A percentile compares a stretch with the other conserved stretches of the same genome.
Evolutionary conservation across 1,140 invertebrate genomes (phyloP).

Genomic region (Zophobas morio): DNA sequence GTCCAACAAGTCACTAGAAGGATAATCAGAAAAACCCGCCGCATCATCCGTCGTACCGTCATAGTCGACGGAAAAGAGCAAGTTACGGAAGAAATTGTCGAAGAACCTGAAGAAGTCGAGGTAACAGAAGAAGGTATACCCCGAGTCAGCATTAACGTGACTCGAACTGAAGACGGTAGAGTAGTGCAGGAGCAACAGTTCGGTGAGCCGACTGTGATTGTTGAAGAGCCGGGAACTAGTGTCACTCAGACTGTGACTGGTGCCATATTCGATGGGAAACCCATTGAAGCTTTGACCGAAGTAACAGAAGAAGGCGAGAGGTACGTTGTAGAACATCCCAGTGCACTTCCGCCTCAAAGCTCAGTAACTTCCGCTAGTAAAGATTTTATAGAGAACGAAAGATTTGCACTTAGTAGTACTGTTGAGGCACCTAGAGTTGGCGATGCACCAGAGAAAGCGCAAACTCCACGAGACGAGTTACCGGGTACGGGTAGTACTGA

Average conservation of each 20-base stretch:
- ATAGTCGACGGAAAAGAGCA: conserved; percentile 88
- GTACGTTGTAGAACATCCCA: conserved; percentile 62
- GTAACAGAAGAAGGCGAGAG: conserved; percentile 55
- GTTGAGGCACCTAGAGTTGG: conserved; percentile 60
- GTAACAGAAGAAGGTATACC: conserved; percentile 82
- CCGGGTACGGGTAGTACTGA: conserved; percentile 21
- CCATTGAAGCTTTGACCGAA: conserved; percentile 51
- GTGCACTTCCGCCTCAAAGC: conserved; percentile 58
- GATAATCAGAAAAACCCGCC: conserved; percentile 81
- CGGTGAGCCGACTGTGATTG: conserved; percentile 55
- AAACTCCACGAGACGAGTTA: conserved; percentile 55
- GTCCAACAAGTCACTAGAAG: conserved; percentile 85
- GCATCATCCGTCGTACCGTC: conserved; percentile 80
- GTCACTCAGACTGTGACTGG: conserved; percentile 56
- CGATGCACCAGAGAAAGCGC: conserved; percentile 52
- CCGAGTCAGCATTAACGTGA: conserved; percentile 81
- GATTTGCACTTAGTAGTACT: conserved; percentile 57
- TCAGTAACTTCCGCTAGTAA: conserved; percentile 51
- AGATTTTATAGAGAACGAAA: conserved; percentile 59
- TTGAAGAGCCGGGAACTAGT: conserved; percentile 49
- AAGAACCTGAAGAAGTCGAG: conserved; percentile 87
- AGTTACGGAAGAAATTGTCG: conserved; percentile 84
- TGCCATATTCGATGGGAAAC: conserved; percentile 51
- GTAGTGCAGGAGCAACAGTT: conserved; percentile 69
- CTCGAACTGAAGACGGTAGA: conserved; percentile 72